Evolutionary conservation across 2,888 invertebrate species (phyloP).

Genomic region (Phytoseiulus persimilis): DNA sequence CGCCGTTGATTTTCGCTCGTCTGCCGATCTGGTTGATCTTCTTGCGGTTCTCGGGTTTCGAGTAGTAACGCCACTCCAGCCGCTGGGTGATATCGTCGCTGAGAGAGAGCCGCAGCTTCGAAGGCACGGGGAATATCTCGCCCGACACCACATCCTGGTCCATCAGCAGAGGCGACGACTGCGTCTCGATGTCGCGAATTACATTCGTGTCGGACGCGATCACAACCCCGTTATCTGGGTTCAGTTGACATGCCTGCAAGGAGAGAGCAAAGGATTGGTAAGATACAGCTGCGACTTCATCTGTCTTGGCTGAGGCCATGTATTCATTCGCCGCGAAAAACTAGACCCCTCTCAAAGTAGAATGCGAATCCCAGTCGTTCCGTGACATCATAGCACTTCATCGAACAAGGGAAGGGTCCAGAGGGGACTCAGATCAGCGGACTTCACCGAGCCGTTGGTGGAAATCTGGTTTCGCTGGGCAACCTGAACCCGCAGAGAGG

Average conservation of each 20-base stretch:
- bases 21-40: constrained; percentile 21
- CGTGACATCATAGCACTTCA: no score
- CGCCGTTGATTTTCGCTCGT: constrained; percentile 67
- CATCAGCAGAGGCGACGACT: constrained; percentile 44
- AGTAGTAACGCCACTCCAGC: constrained; percentile 51
- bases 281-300: no score
- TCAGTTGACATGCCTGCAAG: constrained; percentile 41
- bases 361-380: no score
- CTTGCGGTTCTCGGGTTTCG: constrained; percentile 47
- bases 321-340: no score
- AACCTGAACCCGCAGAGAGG: no score
- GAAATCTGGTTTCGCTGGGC: no score
- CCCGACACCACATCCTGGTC: constrained; percentile 44
- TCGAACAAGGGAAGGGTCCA: no score
- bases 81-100: constrained; percentile 48
- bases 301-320: no score
- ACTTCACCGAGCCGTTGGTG: no score
- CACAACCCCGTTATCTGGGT: constrained; percentile 43
- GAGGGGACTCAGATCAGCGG: no score
- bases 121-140: constrained; percentile 44
- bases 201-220: constrained; percentile 43
- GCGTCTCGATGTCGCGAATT: constrained; percentile 44
- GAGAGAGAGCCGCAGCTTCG: constrained; percentile 42
- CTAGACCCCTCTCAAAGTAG: no score
- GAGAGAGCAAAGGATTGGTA: background rate